A percentile compares a stretch with the other conserved stretches of the same genome.
These are phyloP conservation scores for Salmo trutta DNA, from an alignment of 2,797 vertebrate species.

Conservation along the genomic window DNA sequence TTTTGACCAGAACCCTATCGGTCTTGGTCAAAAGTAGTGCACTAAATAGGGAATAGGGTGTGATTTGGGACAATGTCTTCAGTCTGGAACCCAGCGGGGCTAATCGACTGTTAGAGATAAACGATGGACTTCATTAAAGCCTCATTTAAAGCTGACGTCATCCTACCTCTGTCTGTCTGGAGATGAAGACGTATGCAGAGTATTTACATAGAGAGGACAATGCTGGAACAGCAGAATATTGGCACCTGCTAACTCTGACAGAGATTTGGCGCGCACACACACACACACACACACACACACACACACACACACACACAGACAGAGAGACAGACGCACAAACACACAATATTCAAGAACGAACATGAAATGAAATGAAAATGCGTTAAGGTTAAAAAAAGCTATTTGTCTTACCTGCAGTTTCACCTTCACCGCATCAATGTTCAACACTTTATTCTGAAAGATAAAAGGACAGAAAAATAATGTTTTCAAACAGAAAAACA, in stretches of 20 bases:
- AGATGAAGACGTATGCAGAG: slow-evolving; percentile 34
- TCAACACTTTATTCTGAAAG: slow-evolving; percentile 75
- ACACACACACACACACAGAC: not conserved
- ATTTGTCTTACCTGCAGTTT: slow-evolving; percentile 69
- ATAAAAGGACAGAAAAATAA: slow-evolving; percentile 26
- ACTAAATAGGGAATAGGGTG: too few relatives aligned
- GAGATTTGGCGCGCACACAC: not conserved
- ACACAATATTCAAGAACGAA: not conserved
- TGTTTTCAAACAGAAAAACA: not conserved
- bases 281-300: not conserved
- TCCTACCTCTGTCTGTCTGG: slow-evolving; percentile 6
- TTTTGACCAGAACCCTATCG: too few relatives aligned
- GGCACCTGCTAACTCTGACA: too few relatives aligned
- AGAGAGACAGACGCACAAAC: not conserved
- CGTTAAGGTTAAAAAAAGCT: too few relatives aligned
- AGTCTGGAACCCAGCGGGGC: slow-evolving; percentile 37
- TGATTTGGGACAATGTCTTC: too few relatives aligned
- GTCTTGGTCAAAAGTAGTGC: too few relatives aligned
- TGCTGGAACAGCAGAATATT: not conserved
- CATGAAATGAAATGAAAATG: not conserved
- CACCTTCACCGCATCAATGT: slow-evolving; percentile 66
- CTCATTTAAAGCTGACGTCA: slow-evolving; percentile 19
- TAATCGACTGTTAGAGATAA: slow-evolving; percentile 64
- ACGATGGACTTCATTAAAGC: slow-evolving; percentile 56
- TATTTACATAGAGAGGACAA: slow-evolving; percentile 4